These are phyloP conservation scores for Invenusta paracnida DNA, from an alignment of 2,888 invertebrate species.

Conservation along the genomic window DNA sequence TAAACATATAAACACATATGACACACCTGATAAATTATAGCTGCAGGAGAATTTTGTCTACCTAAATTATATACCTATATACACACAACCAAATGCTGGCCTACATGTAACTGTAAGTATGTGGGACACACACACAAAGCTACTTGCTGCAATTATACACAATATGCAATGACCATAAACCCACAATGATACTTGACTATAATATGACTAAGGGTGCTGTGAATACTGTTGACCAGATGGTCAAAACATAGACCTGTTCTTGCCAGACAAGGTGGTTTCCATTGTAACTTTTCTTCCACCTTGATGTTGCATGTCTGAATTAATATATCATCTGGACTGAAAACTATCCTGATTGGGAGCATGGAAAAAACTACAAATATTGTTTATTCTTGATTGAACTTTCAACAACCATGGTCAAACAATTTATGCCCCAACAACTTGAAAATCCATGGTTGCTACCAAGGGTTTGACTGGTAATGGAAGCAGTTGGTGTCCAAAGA, in stretches of 20 bases:
- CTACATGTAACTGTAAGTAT: too few species aligned
- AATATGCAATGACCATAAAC: neutral
- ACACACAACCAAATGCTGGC: too few species aligned
- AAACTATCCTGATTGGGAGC: neutral
- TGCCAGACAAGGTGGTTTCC: neutral
- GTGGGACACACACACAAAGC: too few species aligned
- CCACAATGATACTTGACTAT: neutral
- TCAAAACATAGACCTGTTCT: neutral
- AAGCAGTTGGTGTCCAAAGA: neutral
- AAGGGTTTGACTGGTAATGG: neutral
- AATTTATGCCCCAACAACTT: neutral
- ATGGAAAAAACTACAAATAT: neutral
- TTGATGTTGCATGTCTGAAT: neutral
- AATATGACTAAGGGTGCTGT: neutral
- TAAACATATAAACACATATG: too few species aligned
- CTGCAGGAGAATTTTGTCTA: too few species aligned
- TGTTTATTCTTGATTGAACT: neutral
- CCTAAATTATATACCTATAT: too few species aligned
- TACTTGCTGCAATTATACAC: too few species aligned
- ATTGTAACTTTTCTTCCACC: neutral
- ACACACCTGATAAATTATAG: too few species aligned
- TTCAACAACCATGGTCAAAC: neutral
- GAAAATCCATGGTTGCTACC: neutral
- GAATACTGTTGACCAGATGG: neutral
- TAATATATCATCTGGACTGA: neutral